These are phyloP conservation scores for Lasioglossum vierecki DNA, from an alignment of 2,888 invertebrate genomes.

Conservation along the genomic window DNA sequence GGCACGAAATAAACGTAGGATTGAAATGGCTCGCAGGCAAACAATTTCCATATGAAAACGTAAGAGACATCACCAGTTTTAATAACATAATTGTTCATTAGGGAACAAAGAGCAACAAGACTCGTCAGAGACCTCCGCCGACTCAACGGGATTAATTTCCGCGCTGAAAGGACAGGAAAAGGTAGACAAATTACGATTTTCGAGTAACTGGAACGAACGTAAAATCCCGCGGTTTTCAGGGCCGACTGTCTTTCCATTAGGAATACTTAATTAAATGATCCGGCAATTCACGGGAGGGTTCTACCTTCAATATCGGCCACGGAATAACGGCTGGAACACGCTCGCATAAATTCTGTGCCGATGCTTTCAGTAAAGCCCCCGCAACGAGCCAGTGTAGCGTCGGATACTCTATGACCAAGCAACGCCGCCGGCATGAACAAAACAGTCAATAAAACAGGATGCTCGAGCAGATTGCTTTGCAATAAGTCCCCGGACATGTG, in stretches of 20 bases:
- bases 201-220: slow-evolving; percentile 27
- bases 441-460: slow-evolving; percentile 46
- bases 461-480: slow-evolving; percentile 34
- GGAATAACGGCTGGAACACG: slow-evolving; percentile 38
- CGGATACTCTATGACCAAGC: slow-evolving; percentile 16
- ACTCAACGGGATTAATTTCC: neutral
- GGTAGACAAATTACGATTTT: slow-evolving; percentile 38
- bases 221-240: slow-evolving; percentile 45
- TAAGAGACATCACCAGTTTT: neutral
- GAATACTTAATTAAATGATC: slow-evolving; percentile 67
- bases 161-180: neutral
- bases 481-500: slow-evolving; percentile 40
- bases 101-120: neutral
- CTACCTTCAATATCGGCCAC: slow-evolving; percentile 45
- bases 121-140: no score
- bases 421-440: slow-evolving; percentile 15
- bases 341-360: slow-evolving; percentile 58
- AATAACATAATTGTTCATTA: neutral
- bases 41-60: neutral
- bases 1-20: neutral
- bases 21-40: neutral
- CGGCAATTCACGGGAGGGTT: slow-evolving; percentile 49
- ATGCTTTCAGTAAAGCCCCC: slow-evolving; percentile 28
- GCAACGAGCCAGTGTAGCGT: slow-evolving; percentile 9
- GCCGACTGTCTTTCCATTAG: slow-evolving; percentile 62